These are phyloP conservation scores for Palythoa grandis DNA, from an alignment of 92 coral and sea anemone species.

Conservation along the genomic window DNA sequence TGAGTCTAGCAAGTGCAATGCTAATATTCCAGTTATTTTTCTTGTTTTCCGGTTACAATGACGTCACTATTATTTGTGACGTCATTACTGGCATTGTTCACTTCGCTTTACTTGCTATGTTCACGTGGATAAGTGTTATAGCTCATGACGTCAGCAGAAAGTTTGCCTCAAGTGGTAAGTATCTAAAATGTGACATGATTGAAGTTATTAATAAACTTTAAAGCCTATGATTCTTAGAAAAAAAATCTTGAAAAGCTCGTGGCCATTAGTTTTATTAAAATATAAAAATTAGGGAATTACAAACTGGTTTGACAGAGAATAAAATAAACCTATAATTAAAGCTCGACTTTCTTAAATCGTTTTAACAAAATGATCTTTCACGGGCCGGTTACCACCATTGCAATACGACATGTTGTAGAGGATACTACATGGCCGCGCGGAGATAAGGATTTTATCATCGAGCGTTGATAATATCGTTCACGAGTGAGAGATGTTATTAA, in stretches of 20 bases:
- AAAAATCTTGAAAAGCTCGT: background rate
- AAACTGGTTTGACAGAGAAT: background rate
- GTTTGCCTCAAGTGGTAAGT: constrained; percentile 10
- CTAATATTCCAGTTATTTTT: background rate
- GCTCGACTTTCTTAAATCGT: no score
- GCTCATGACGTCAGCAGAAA: constrained; percentile 13
- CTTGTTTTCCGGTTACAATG: background rate
- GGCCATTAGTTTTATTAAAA: background rate
- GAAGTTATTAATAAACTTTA: background rate
- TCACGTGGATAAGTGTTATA: constrained; percentile 21
- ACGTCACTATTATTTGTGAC: background rate
- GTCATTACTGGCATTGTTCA: background rate
- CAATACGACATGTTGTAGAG: no score
- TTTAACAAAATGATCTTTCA: no score
- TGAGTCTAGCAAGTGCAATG: constrained; percentile 10
- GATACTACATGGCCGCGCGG: no score
- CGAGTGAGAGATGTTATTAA: no score
- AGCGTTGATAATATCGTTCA: no score
- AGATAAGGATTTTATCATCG: no score
- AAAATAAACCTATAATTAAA: background rate
- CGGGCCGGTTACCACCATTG: no score
- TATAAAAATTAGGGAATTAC: background rate
- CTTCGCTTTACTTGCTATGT: background rate
- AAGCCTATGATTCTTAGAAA: background rate
- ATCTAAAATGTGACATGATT: background rate